A percentile compares a stretch with the other conserved stretches of the same genome.
Conservation (phyloP, 2,797 vertebrate species). For the Alca torda region DNA sequence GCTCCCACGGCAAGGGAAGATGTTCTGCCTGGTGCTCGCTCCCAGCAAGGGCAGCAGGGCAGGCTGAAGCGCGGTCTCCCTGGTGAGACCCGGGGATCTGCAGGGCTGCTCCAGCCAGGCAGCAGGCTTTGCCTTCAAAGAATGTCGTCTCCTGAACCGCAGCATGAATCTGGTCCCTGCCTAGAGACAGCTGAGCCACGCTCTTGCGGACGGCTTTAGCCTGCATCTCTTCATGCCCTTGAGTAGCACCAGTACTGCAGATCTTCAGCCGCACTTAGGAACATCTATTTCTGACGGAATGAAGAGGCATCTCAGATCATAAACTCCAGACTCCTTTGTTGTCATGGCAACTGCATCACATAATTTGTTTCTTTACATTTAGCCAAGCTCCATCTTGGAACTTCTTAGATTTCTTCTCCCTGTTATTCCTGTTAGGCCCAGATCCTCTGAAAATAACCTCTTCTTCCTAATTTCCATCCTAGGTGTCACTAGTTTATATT, state of each 20-base stretch:
- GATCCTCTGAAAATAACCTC: neutral
- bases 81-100: neutral
- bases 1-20: rapidly evolving
- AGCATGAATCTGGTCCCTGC: neutral
- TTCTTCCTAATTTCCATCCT: neutral
- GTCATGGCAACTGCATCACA: slow-evolving; percentile 45
- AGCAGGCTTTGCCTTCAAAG: neutral
- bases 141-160: neutral
- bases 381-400: slow-evolving; percentile 33
- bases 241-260: neutral
- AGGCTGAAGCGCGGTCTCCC: neutral
- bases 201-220: neutral
- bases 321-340: slow-evolving; percentile 28
- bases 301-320: slow-evolving; percentile 16
- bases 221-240: neutral
- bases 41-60: neutral
- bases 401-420: neutral
- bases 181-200: neutral
- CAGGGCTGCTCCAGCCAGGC: neutral
- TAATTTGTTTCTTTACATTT: slow-evolving; percentile 33
- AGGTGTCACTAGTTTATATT: neutral
- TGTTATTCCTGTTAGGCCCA: neutral
- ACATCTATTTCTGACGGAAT: slow-evolving; percentile 31
- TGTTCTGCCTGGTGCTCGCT: neutral
- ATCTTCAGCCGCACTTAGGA: neutral